These are phyloP conservation scores for Turritopsis dohrnii DNA, from an alignment of 30 jellyfish, hydroid and myxozoan species.

Conservation along the genomic window DNA sequence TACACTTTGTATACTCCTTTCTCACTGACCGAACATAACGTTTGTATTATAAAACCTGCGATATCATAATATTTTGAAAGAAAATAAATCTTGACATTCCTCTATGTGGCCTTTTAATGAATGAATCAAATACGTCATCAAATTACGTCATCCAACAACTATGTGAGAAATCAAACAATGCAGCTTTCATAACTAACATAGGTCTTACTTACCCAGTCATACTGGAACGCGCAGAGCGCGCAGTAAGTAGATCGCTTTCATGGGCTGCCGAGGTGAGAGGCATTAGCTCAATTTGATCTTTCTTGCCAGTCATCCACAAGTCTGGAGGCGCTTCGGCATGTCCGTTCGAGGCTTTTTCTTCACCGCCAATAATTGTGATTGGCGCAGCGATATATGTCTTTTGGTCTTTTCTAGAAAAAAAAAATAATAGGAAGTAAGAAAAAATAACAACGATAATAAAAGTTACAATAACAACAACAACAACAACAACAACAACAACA, in stretches of 20 bases:
- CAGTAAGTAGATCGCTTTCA: background rate
- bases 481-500: conserved; percentile 55
- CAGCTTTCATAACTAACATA: no score
- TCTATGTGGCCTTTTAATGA: background rate
- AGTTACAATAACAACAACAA: background rate
- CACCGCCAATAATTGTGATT: background rate
- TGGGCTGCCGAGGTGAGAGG: conserved; percentile 33
- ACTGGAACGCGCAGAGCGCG: background rate
- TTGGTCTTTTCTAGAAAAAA: background rate
- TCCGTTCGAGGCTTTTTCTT: conserved; percentile 18
- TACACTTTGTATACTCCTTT: no score
- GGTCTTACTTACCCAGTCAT: background rate
- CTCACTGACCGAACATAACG: no score
- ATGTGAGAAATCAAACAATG: no score
- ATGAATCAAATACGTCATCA: background rate
- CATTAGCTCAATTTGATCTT: conserved; percentile 26
- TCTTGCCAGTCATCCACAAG: conserved; percentile 22
- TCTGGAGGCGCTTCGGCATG: conserved; percentile 33
- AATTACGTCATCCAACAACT: background rate
- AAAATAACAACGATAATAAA: background rate
- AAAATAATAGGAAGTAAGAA: background rate
- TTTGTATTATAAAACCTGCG: background rate
- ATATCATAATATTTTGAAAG: background rate
- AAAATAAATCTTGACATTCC: background rate
- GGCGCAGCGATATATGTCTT: conserved; percentile 26